A percentile compares a stretch with the other conserved stretches of the same genome.
Conservation (phyloP, 2,797 vertebrate genomes). For the Buphagus erythrorhynchus region DNA sequence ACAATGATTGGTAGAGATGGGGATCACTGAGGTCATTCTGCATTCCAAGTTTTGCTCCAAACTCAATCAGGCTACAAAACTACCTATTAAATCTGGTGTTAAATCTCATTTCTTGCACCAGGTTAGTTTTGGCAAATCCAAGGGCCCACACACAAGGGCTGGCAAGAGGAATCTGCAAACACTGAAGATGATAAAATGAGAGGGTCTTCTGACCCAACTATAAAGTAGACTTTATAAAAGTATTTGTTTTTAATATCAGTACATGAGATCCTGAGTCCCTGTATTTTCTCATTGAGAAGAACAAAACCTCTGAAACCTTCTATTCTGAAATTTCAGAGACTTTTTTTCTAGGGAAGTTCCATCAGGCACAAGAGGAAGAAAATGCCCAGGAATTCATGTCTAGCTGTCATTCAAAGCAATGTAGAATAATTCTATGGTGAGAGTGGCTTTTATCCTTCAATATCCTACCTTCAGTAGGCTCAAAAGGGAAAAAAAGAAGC, state of each 20-base stretch:
- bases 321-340: not conserved
- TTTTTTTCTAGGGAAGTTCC: not conserved
- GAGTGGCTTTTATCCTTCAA: not conserved
- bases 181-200: not conserved
- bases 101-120: not conserved
- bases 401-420: not conserved
- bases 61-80: not conserved
- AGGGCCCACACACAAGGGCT: not conserved
- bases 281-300: not conserved
- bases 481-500: not conserved
- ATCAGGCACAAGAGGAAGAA: not conserved
- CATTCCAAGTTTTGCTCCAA: not conserved
- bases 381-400: not conserved
- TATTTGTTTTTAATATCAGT: not conserved
- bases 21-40: not conserved
- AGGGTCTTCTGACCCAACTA: not conserved
- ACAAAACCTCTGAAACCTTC: no score
- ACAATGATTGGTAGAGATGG: not conserved
- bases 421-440: not conserved
- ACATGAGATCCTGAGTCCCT: rapidly evolving
- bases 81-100: not conserved
- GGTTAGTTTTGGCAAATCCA: not conserved
- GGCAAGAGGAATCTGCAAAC: not conserved
- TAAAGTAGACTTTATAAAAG: not conserved
- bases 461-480: not conserved